phyloP scores from a whole-genome alignment of 1,140 invertebrate genomes.

The Calliphora vicina region DNA sequence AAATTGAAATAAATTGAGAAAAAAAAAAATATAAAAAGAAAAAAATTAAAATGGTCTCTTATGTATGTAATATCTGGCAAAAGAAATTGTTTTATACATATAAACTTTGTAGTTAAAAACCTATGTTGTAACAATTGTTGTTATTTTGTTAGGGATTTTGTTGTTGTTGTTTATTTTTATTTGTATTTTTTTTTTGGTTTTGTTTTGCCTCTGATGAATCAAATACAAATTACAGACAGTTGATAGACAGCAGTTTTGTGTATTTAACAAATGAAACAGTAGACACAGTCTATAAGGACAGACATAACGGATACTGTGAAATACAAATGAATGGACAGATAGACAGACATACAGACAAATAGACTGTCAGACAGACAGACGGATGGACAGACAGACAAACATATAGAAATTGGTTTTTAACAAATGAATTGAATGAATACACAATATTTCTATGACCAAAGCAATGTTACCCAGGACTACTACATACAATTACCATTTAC shows the following conservation, averaged over 20 bases:
- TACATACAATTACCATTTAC: neutral
- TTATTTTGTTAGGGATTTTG: too few relatives aligned
- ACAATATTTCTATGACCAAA: neutral
- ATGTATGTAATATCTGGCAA: too few relatives aligned
- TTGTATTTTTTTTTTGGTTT: neutral
- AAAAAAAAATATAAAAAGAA: too few relatives aligned
- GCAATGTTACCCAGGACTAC: neutral
- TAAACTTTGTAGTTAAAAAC: too few relatives aligned
- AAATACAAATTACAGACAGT: conserved; percentile 37
- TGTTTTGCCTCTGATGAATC: conserved; percentile 16
- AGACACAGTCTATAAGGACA: conserved; percentile 19
- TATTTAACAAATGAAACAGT: conserved; percentile 5
- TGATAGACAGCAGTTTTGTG: conserved; percentile 30
- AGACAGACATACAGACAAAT: neutral
- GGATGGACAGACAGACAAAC: neutral
- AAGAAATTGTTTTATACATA: too few relatives aligned
- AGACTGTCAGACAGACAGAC: neutral
- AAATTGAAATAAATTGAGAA: too few relatives aligned
- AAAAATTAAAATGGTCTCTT: too few relatives aligned
- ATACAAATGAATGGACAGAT: conserved; percentile 10
- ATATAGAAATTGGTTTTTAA: neutral
- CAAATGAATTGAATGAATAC: neutral
- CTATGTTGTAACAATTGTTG: too few relatives aligned
- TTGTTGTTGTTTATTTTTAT: neutral
- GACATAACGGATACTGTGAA: too few relatives aligned